Conservation (phyloP, 2,888 invertebrate species). For the Xestia sexstrigata region DNA sequence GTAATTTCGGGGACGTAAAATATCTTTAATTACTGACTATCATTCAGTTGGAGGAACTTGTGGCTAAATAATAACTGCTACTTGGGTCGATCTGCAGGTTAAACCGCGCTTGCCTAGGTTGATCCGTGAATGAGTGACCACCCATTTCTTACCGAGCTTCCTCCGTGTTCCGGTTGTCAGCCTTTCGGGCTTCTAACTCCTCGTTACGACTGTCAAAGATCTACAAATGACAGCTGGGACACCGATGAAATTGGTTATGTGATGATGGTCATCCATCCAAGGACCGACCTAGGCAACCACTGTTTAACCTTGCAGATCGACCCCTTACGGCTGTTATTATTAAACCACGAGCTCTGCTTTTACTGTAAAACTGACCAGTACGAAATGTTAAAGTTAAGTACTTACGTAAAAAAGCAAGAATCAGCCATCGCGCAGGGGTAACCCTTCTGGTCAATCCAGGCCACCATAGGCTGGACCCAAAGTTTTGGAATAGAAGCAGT, state of each 20-base stretch:
- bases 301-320: not conserved
- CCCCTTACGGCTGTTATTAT: no score
- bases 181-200: no score
- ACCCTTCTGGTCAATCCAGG: slow-evolving; percentile 86
- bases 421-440: slow-evolving; percentile 91
- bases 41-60: not conserved
- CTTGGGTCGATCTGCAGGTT: no score
- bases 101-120: not conserved
- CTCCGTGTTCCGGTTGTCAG: no score
- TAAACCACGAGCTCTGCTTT: not conserved
- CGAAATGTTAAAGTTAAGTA: slow-evolving; percentile 33
- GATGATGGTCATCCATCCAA: not conserved
- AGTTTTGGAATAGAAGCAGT: slow-evolving; percentile 89
- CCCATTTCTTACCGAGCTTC: no score
- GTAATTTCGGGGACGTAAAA: not conserved
- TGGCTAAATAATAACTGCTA: not conserved
- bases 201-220: no score
- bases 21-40: not conserved
- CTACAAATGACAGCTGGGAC: no score
- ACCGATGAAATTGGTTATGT: no score
- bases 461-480: slow-evolving; percentile 93
- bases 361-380: not conserved
- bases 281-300: not conserved
- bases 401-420: slow-evolving; percentile 87
- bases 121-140: not conserved